Percentiles rank a stretch among this genome's conserved stretches.
These are phyloP conservation scores for Sphenodon punctatus DNA, from an alignment of 2,797 vertebrate genomes.

Conservation along the genomic window DNA sequence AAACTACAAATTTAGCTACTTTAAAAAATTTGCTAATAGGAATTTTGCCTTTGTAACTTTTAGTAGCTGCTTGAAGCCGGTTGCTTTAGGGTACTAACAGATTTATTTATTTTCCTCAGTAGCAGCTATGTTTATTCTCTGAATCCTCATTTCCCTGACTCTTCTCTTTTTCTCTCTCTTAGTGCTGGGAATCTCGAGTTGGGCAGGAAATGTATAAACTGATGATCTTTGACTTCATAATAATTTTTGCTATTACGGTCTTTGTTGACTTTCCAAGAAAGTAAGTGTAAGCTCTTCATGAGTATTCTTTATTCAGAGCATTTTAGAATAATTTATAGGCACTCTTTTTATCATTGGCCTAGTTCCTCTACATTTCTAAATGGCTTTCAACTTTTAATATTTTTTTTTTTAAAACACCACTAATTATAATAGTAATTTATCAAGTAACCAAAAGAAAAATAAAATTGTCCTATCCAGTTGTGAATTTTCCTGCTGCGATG, in stretches of 20 bases:
- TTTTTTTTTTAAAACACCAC: too few relatives aligned
- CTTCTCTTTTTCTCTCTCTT: constrained; percentile 37
- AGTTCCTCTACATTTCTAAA: neutral
- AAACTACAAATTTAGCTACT: too few relatives aligned
- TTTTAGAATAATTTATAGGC: fast-evolving
- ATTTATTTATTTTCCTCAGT: neutral
- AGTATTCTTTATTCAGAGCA: neutral
- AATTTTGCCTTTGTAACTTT: too few relatives aligned
- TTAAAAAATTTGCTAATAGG: too few relatives aligned
- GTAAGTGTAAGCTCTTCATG: constrained; percentile 74
- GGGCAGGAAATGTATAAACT: constrained; percentile 99
- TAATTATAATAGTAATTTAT: neutral
- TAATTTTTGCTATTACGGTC: constrained; percentile 83
- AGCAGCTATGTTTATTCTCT: neutral
- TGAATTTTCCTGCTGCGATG: neutral
- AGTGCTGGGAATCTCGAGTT: constrained; percentile 97
- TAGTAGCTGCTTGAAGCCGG: neutral
- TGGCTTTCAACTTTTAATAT: neutral
- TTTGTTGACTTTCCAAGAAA: constrained; percentile 94
- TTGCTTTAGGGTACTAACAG: neutral
- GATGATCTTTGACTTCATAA: constrained; percentile 94
- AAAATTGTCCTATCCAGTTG: neutral
- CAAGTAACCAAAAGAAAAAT: neutral
- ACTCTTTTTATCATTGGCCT: neutral
- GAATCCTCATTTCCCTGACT: too few relatives aligned